Conservation (phyloP, 2,797 vertebrate species). For the Chaunax sp. region DNA sequence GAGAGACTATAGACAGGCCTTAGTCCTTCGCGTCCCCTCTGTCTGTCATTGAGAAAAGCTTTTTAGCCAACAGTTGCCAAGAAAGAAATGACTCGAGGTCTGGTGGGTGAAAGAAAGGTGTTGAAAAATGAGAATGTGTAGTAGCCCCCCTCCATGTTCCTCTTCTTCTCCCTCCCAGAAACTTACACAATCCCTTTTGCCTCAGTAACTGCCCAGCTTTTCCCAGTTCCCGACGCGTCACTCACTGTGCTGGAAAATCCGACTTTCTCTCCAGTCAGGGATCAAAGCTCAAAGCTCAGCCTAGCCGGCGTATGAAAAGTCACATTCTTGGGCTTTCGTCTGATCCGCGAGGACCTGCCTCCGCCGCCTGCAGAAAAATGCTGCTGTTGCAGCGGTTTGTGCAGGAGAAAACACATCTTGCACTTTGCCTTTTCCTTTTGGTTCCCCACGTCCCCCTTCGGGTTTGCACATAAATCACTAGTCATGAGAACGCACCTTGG, state of each 20-base stretch:
- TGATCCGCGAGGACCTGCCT: constrained; percentile 56
- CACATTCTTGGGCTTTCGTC: constrained; percentile 66
- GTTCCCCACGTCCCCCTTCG: not conserved
- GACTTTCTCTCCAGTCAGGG: constrained; percentile 72
- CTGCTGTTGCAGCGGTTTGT: constrained; percentile 36
- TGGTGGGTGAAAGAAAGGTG: constrained; percentile 39
- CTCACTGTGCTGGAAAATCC: constrained; percentile 77
- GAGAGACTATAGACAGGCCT: constrained; percentile 57
- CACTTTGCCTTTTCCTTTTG: not conserved
- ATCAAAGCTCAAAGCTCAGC: constrained; percentile 71
- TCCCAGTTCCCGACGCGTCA: constrained; percentile 61
- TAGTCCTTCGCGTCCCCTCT: constrained; percentile 59
- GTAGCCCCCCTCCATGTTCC: not conserved
- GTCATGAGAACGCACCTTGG: constrained; percentile 49
- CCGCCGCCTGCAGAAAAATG: constrained; percentile 15
- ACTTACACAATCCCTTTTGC: constrained; percentile 53
- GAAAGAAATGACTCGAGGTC: constrained; percentile 57
- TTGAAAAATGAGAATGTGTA: constrained; percentile 53
- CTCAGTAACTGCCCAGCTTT: constrained; percentile 57
- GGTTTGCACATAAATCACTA: constrained; percentile 46
- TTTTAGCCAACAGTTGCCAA: constrained; percentile 61
- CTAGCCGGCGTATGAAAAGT: constrained; percentile 58
- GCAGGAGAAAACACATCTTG: constrained; percentile 14
- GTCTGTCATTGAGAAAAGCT: constrained; percentile 67
- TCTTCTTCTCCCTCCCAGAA: constrained; percentile 16